phyloP scores from a whole-genome alignment of 2,888 invertebrate species.

The Drosophila anomalata region DNA sequence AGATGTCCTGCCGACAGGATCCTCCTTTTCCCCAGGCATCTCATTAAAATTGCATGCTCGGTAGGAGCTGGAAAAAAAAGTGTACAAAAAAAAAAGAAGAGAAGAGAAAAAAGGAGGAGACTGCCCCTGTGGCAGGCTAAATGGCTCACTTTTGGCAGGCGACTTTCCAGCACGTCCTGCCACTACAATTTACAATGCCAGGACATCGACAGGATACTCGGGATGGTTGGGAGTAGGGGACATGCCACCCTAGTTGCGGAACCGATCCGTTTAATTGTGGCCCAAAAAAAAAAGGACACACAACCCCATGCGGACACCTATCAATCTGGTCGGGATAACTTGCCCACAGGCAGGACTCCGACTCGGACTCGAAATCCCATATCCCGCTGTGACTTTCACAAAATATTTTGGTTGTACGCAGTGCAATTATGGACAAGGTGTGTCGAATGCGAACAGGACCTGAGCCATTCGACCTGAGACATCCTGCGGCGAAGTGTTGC shows the following conservation, averaged over 20 bases:
- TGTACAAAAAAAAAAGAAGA: not conserved
- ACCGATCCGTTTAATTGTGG: slow-evolving; percentile 81
- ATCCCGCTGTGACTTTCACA: slow-evolving; percentile 82
- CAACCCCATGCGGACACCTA: slow-evolving; percentile 50
- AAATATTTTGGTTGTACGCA: slow-evolving; percentile 83
- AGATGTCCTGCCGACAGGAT: slow-evolving; percentile 20
- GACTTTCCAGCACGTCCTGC: slow-evolving; percentile 53
- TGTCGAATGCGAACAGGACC: slow-evolving; percentile 61
- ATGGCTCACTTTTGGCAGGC: slow-evolving; percentile 80
- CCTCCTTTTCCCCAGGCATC: slow-evolving; percentile 28
- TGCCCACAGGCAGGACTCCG: slow-evolving; percentile 50
- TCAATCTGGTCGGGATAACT: slow-evolving; percentile 61
- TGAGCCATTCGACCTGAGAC: slow-evolving; percentile 8
- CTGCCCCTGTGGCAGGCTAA: slow-evolving; percentile 59
- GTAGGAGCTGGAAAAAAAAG: slow-evolving; percentile 32
- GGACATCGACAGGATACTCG: slow-evolving; percentile 26
- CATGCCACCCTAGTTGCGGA: slow-evolving; percentile 82
- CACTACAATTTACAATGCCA: slow-evolving; percentile 47
- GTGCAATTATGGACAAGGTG: slow-evolving; percentile 74
- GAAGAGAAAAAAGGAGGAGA: slow-evolving; percentile 24
- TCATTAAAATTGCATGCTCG: slow-evolving; percentile 53
- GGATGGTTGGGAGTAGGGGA: slow-evolving; percentile 18
- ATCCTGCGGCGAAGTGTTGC: slow-evolving; percentile 72
- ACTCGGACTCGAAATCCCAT: slow-evolving; percentile 2
- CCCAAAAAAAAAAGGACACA: slow-evolving; percentile 67